These are phyloP conservation scores for Metalampra italica DNA, from an alignment of 2,888 invertebrate species.

Conservation along the genomic window DNA sequence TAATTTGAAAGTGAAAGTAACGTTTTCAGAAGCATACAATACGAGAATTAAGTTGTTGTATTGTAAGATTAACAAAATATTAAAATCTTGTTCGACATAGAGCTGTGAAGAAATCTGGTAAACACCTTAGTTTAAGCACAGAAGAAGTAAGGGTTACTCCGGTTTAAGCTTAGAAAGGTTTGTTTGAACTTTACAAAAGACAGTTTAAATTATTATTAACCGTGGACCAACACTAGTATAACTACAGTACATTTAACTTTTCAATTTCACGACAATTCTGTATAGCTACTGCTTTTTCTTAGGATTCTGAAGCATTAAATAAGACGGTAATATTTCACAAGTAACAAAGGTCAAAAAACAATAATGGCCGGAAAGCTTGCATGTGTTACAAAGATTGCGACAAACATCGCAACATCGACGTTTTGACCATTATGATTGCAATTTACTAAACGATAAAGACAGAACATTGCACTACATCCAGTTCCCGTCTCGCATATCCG, in stretches of 20 bases:
- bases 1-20: background rate
- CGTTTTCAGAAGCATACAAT: background rate
- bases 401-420: constrained; percentile 15
- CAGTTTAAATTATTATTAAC: too few species aligned
- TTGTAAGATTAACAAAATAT: too few species aligned
- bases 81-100: too few species aligned
- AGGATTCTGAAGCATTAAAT: too few species aligned
- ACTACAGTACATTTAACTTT: background rate
- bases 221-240: too few species aligned
- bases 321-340: background rate
- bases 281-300: too few species aligned
- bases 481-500: constrained; percentile 41
- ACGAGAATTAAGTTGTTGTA: too few species aligned
- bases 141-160: too few species aligned
- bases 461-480: constrained; percentile 31
- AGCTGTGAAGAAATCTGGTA: too few species aligned
- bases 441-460: constrained; percentile 35
- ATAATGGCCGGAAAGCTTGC: constrained; percentile 44
- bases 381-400: constrained; percentile 29
- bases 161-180: too few species aligned
- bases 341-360: background rate
- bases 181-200: too few species aligned
- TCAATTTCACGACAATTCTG: background rate
- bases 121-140: too few species aligned
- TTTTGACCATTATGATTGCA: constrained; percentile 8